phyloP scores from a whole-genome alignment of 2,797 vertebrate genomes.

The Darevskia nairensis region DNA sequence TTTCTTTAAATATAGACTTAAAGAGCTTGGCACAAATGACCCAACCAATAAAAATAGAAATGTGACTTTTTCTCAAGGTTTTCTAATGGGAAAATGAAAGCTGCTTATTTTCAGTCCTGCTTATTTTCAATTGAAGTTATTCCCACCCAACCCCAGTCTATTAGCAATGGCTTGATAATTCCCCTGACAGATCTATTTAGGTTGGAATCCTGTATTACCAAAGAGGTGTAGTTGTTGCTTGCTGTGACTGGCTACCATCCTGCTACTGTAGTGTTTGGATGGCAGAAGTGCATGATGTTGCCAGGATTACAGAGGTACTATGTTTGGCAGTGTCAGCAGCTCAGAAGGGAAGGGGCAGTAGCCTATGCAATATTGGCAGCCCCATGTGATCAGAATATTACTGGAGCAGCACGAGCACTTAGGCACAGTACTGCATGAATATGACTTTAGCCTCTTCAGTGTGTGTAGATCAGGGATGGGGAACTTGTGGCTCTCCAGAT shows the following conservation, averaged over 20 bases:
- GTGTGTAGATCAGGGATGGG: constrained; percentile 1
- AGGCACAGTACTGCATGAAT: background rate
- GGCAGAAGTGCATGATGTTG: background rate
- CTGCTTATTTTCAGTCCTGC: background rate
- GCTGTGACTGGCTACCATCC: background rate
- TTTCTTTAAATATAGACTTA: constrained; percentile 30
- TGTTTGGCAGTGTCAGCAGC: background rate
- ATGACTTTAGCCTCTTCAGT: background rate
- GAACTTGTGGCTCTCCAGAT: too few species aligned
- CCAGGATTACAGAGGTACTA: background rate
- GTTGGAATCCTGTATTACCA: background rate
- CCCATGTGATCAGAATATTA: background rate
- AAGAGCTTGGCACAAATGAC: background rate
- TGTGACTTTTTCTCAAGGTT: background rate
- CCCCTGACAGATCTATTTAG: background rate
- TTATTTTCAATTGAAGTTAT: constrained; percentile 1
- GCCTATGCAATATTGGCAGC: background rate
- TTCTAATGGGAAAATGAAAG: constrained; percentile 1
- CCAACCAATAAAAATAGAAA: constrained; percentile 4
- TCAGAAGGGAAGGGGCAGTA: background rate
- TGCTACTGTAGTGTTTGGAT: background rate
- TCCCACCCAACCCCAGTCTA: background rate
- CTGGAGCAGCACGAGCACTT: background rate
- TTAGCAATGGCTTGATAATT: background rate
- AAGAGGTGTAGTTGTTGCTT: background rate